Base-by-base conservation (phyloP, 2,888 invertebrate species). In the Eubasilissa splendida region DNA sequence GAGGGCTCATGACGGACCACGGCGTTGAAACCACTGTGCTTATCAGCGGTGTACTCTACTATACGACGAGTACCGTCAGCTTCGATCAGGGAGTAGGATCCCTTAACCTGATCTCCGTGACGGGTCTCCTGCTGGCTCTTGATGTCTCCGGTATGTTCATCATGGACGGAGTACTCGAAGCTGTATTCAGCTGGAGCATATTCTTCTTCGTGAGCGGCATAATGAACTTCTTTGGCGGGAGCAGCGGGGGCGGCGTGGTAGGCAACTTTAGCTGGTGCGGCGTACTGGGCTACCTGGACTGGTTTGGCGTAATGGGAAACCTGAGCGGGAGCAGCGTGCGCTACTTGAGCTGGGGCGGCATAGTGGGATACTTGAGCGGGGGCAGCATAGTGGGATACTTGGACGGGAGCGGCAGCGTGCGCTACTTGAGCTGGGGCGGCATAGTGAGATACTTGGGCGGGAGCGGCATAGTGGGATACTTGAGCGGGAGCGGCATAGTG, bases 61-160 rank as follows among this genome's bases (percentile, higher is more conserved):
- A 90, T 87, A 84, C 90, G 88, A 84, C 86, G 87, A 59, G 88
- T 87, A 0, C 90, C 90, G 60, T 90, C 90, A 82, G 90, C 89
- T 82, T 90, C 90, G 59, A 90, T 86, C n/a, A 90, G 87, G 5
- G 90, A 89, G 87, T 90, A 90, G 50, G 87, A 89, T 82, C 90
- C 90, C 66, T 89, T 89, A 65, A 90, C 89, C 82, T 85, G 86
- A 85, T 90, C 89, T 4, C 90, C 90, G 82, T 86, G 85, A 83
- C 90, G 90, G 73, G 87, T 85, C 84, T 90, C 90, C 84, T 89
- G 87, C 86, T 90, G 90, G 84, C 89, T 87, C 85, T 90, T 90
- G 84, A 89, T 86, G 86, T 90, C 90, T 2, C 90, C 90, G 85
- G 86, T 88, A 85, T 88, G 88, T 2, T 86, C 85, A 84, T 90